phyloP scores from a whole-genome alignment of 1,140 invertebrate genomes.

The Drosophila ohnishii region DNA sequence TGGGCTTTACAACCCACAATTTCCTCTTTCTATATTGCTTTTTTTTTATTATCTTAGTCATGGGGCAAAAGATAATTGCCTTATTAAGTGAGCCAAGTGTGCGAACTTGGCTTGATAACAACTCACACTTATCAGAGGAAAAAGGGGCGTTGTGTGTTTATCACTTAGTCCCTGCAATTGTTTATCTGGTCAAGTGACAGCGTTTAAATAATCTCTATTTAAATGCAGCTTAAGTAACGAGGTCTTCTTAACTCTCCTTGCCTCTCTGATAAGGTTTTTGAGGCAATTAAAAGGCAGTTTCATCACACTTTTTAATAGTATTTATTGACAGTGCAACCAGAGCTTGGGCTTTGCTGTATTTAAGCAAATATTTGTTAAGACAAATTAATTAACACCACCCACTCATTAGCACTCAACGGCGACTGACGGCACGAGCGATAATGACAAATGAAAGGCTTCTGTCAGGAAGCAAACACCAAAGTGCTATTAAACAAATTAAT shows the following conservation, averaged over 20 bases:
- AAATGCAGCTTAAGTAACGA: constrained; percentile 29
- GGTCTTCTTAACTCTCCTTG: constrained; percentile 3
- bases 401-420: constrained; percentile 62
- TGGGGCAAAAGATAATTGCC: constrained; percentile 60
- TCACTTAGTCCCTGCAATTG: constrained; percentile 1
- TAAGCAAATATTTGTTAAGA: constrained; percentile 48
- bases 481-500: constrained; percentile 64
- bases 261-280: constrained; percentile 3
- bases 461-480: constrained; percentile 52
- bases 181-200: constrained; percentile 37
- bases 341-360: constrained; percentile 11
- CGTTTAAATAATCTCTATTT: constrained; percentile 47
- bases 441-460: constrained; percentile 52
- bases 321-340: constrained; percentile 9
- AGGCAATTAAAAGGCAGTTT: constrained; percentile 15
- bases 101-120: constrained; percentile 44
- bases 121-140: constrained; percentile 48
- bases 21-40: background rate
- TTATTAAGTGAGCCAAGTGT: constrained; percentile 59
- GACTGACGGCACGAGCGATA: constrained; percentile 20
- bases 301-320: constrained; percentile 10
- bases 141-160: constrained; percentile 8
- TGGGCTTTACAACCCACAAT: background rate
- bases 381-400: constrained; percentile 71
- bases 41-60: constrained; percentile 2